These are phyloP conservation scores for Oreonectes daqikongensis DNA, from an alignment of 2,797 vertebrate genomes.

Conservation along the genomic window DNA sequence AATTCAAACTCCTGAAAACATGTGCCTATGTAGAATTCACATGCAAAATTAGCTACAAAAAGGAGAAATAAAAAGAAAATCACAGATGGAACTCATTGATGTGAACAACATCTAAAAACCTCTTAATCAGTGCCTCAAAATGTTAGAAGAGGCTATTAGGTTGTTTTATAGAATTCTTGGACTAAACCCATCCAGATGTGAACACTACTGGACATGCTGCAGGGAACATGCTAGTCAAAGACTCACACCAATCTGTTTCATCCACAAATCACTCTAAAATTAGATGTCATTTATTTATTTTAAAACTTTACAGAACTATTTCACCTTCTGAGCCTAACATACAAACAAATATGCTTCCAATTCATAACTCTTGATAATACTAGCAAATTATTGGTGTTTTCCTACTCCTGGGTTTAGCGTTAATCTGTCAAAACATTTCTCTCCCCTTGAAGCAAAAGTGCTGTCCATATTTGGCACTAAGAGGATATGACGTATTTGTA, in stretches of 20 bases:
- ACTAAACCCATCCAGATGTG: slow-evolving; percentile 78
- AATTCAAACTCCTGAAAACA: too few relatives aligned
- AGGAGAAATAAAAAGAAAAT: slow-evolving; percentile 64
- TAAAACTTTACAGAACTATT: background rate
- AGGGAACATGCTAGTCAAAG: slow-evolving; percentile 51
- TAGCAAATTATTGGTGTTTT: background rate
- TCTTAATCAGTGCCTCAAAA: slow-evolving; percentile 76
- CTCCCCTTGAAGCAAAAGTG: too few relatives aligned
- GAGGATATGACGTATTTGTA: background rate
- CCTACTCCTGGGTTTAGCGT: too few relatives aligned
- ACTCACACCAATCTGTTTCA: background rate
- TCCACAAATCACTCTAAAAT: slow-evolving; percentile 7
- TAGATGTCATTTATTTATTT: background rate
- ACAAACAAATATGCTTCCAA: background rate
- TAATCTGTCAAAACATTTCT: too few relatives aligned
- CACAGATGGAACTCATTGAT: slow-evolving; percentile 73
- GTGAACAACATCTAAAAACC: slow-evolving; percentile 70
- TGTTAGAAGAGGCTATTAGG: slow-evolving; percentile 71
- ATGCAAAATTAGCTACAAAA: slow-evolving; percentile 9
- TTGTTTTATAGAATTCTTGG: slow-evolving; percentile 74
- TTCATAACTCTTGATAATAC: background rate
- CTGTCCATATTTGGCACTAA: too few relatives aligned
- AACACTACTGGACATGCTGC: slow-evolving; percentile 67
- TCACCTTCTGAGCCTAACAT: background rate
- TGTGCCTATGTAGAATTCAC: slow-evolving; percentile 16